Conservation (phyloP, 2,113 vertebrate species). For the Ptilorrhoa leucosticta region DNA sequence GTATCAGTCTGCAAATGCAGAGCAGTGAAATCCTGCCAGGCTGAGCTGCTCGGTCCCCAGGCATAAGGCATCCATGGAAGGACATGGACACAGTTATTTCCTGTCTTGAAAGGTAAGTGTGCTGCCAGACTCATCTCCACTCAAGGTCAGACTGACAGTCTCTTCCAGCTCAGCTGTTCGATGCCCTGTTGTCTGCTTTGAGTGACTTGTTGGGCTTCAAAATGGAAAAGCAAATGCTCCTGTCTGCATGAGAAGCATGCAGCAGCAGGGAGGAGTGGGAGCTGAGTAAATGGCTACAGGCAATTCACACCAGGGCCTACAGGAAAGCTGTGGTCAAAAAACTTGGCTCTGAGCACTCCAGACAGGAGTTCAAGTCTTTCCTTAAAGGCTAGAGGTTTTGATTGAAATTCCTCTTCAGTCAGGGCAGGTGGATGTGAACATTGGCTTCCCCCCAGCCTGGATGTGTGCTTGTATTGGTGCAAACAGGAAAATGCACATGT, state of each 20-base stretch:
- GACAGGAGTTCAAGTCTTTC: neutral
- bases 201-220: neutral
- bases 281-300: neutral
- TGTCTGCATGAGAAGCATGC: neutral
- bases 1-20: neutral
- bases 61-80: neutral
- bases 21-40: neutral
- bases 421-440: neutral
- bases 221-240: neutral
- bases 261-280: neutral
- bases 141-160: constrained; percentile 2
- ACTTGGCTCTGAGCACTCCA: neutral
- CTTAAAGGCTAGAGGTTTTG: neutral
- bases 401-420: neutral
- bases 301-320: neutral
- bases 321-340: neutral
- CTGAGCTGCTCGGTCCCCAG: neutral
- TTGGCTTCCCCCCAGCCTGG: neutral
- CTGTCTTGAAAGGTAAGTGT: constrained; percentile 35
- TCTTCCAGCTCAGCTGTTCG: neutral
- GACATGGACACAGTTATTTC: neutral
- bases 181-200: neutral
- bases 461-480: neutral
- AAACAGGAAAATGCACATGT: rapidly evolving
- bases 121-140: neutral